A percentile compares a stretch with the other conserved stretches of the same genome.
These are phyloP conservation scores for Vulpes lagopus DNA, from an alignment of 2,113 vertebrate species.

Conservation along the genomic window DNA sequence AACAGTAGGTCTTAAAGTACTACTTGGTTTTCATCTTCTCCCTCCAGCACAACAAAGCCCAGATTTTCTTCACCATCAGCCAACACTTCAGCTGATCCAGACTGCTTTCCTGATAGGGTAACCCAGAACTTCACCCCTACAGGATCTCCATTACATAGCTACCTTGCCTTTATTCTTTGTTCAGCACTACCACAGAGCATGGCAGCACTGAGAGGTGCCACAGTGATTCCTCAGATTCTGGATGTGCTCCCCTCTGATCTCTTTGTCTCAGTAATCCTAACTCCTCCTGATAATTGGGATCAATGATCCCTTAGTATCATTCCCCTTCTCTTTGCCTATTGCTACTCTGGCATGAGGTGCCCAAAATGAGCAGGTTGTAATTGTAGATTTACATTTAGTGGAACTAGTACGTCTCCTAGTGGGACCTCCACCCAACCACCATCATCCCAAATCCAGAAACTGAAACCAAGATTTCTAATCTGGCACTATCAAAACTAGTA, in stretches of 20 bases:
- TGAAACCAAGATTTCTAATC: neutral
- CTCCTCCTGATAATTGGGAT: neutral
- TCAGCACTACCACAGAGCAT: neutral
- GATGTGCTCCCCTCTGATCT: neutral
- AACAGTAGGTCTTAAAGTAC: neutral
- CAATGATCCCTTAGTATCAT: neutral
- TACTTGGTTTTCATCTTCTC: neutral
- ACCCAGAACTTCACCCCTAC: neutral
- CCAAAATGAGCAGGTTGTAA: neutral
- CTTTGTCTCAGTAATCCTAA: neutral
- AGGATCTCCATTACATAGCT: neutral
- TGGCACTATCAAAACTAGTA: neutral
- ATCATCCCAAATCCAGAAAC: neutral
- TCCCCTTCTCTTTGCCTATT: neutral
- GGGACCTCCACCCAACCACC: neutral
- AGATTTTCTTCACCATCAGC: neutral
- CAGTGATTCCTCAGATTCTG: neutral
- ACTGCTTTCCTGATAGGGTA: neutral
- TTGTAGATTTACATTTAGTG: neutral
- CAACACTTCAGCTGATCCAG: neutral
- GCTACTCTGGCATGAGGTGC: neutral
- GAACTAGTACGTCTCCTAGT: neutral
- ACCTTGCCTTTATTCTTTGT: neutral
- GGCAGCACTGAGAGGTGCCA: neutral
- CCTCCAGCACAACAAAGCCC: neutral